These are phyloP conservation scores for Caenorhabditis latens DNA, from an alignment of 1,140 invertebrate genomes.

Conservation along the genomic window DNA sequence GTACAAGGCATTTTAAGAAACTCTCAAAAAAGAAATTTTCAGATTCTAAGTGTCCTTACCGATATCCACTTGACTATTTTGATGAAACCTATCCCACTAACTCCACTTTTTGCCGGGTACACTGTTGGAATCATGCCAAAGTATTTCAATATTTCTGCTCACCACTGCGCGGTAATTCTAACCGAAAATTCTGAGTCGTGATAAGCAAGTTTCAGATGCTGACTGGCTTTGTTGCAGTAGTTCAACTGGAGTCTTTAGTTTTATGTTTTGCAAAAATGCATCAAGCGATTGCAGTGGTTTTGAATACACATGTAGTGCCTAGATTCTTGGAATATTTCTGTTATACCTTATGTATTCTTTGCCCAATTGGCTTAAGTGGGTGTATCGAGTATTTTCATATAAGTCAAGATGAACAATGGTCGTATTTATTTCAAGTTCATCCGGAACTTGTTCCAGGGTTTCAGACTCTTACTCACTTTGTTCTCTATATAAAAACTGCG, in stretches of 20 bases:
- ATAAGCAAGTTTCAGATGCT: neutral
- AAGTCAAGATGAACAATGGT: neutral
- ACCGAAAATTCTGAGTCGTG: too few species aligned
- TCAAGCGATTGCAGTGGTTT: neutral
- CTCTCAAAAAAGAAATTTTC: neutral
- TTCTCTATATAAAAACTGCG: neutral
- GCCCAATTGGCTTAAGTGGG: neutral
- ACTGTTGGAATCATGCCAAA: neutral
- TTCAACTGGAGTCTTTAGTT: neutral
- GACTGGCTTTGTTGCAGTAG: neutral
- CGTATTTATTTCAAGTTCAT: neutral
- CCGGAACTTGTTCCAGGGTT: neutral
- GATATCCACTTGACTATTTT: slow-evolving; percentile 2
- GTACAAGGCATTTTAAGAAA: too few species aligned
- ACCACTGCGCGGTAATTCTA: neutral
- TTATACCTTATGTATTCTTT: neutral
- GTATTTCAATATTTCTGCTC: neutral
- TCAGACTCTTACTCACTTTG: neutral
- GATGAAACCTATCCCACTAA: neutral
- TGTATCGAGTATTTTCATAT: neutral
- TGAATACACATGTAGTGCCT: neutral
- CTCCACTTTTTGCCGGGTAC: neutral
- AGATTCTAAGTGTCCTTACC: neutral
- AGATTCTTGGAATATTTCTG: neutral
- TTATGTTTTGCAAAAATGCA: slow-evolving; percentile 6